These are phyloP conservation scores for Saccopteryx leptura DNA, from an alignment of 2,113 vertebrate species.

Conservation along the genomic window DNA sequence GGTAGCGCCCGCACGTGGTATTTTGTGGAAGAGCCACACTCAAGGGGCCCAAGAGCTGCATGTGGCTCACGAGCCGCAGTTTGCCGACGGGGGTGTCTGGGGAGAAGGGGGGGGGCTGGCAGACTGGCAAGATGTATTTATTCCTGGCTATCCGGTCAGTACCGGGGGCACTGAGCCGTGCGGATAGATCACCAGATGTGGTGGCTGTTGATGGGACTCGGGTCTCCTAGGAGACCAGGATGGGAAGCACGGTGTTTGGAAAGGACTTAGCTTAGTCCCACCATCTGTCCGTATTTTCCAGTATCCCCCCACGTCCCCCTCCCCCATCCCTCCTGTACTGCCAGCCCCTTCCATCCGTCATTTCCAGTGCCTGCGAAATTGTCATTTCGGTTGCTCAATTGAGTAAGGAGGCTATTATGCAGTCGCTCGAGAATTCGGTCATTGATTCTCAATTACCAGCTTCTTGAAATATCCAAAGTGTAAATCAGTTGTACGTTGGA, in stretches of 20 bases:
- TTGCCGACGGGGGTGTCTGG: neutral
- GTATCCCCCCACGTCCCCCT: neutral
- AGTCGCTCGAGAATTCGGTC: neutral
- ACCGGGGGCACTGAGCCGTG: neutral
- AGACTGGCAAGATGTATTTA: neutral
- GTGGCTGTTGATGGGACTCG: too few relatives aligned
- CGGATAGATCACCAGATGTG: neutral
- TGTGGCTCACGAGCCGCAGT: too few relatives aligned
- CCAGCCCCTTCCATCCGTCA: too few relatives aligned
- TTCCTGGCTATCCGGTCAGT: neutral
- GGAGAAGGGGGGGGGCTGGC: neutral
- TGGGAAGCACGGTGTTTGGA: neutral
- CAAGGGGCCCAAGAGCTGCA: too few relatives aligned
- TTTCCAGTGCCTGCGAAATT: neutral
- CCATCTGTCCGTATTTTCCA: neutral
- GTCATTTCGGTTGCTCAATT: neutral
- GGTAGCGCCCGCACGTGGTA: too few relatives aligned
- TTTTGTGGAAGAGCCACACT: too few relatives aligned
- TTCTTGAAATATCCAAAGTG: neutral
- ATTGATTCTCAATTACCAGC: neutral
- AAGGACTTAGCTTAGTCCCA: neutral
- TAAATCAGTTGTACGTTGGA: neutral
- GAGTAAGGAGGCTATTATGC: neutral
- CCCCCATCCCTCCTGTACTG: fast-evolving
- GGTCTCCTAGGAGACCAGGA: neutral